Base-by-base conservation (phyloP, 2,113 vertebrate species). In the Oophaga pumilio region DNA sequence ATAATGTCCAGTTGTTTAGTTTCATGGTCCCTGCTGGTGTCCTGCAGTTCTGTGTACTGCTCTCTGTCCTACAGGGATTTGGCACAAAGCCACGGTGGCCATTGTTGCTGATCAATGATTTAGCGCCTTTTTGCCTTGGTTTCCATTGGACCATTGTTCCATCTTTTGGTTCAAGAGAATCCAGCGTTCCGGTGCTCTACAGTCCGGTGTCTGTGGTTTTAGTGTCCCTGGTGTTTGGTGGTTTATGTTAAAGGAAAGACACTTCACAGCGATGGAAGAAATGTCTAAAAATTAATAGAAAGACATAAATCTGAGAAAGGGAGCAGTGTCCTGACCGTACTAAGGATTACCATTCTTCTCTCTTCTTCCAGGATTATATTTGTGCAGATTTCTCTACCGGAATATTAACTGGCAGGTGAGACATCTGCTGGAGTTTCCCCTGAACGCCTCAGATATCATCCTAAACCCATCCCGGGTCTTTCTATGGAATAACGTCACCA, bases 291-390 rank as follows among this genome's bases (percentile, higher is more conserved):
- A 6, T 7, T 66, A n/a, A n/a, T 11, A 3, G 64, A 66, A 22
- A 10, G n/a, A n/a, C 64, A 66, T 0, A 22, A n/a, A 6, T 66
- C 6, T 8, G 22, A 22, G 60, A 62, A 6, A 5, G 22, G 18
- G 0, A 62, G 3, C 1, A 7, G 6, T 62, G 6, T 20, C 20
- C 3, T 20, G 60, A 62, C 33, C 5, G 33, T 43, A 43, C 33
- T 43, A 43, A 43, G 33, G 33, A 43, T 43, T 43, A 43, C 33
- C 33, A 43, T 69, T 28, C n/a, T 0, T 68, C 14, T 89, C 24
- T 90, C 88, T 80, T 7, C 26, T 22, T 43, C 43, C 91, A 93
- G 92, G 93, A 14, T 24, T 88, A 53, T 93, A 93, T 69, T 0
- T 20, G 1, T 91, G 91, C 88, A 26, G 26, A 86, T 94, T 90